Base-by-base conservation (phyloP, 1,140 invertebrate genomes). In the Tenebrio molitor region DNA sequence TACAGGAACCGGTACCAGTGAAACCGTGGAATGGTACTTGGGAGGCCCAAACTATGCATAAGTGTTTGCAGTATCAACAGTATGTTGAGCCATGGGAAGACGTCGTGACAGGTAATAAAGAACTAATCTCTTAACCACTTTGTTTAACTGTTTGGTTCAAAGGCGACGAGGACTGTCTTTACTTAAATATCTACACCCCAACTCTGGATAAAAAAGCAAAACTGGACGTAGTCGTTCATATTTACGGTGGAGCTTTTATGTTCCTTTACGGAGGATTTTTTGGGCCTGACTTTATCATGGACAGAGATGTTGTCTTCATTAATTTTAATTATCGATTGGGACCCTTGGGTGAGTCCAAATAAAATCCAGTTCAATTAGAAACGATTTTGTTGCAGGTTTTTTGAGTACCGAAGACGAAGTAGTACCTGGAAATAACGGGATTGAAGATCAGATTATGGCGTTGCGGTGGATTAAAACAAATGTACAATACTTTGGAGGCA, bases 291-390 rank as follows among this genome's bases (percentile, higher is more conserved):
- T 83, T 85, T 73, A 66, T 91, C 0, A 84, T 92, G 83, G 86
- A 85, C 16, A 67, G 85, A 33, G 85, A 89, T 72, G 77, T 90
- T 7, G 85, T 91, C 2, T 81, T 87, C 19, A 89, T 90, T 0
- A 88, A 86, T 3, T 79, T 91, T 0, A 89, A 89, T 78, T 91
- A 90, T 77, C 80, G 90, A 33, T 75, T 91, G 8, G 89, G 89
- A 3, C 79, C 85, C 0, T 81, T 89, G 46, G 88, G n/a, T n/a
- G n/a, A n/a, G n/a, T n/a, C n/a, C n/a, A n/a, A n/a, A n/a, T n/a
- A n/a, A n/a, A n/a, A n/a, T n/a, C n/a, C n/a, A n/a, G n/a, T n/a
- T n/a, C n/a, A n/a, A n/a, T n/a, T n/a, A n/a, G n/a, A n/a, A n/a
- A n/a, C n/a, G n/a, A n/a, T n/a, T n/a, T n/a, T n/a, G n/a, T 73